Evolutionary conservation across 92 coral and sea anemone species (phyloP).

Genomic region (Virgularia gustaviana): DNA sequence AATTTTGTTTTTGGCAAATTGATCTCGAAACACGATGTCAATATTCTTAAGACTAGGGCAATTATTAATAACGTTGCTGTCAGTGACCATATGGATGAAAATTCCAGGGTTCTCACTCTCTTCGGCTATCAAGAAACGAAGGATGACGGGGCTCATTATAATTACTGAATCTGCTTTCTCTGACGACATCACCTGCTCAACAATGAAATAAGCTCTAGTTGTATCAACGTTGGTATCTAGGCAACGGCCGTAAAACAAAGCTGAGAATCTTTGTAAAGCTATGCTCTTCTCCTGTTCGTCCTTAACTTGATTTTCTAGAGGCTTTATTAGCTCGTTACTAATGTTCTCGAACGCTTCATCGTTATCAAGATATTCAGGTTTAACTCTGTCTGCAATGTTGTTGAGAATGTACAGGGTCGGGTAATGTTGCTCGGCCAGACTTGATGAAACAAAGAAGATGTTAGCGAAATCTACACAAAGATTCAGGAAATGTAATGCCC

Average conservation of each 20-base stretch:
- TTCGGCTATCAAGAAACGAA: constrained; percentile 66
- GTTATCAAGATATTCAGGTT: constrained; percentile 66
- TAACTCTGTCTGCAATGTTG: constrained; percentile 50
- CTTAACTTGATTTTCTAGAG: constrained; percentile 41
- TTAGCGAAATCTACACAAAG: constrained; percentile 76
- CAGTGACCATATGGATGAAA: constrained; percentile 52
- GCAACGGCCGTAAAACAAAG: constrained; percentile 71
- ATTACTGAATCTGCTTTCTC: constrained; percentile 48
- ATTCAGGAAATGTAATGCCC: constrained; percentile 70
- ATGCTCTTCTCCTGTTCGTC: constrained; percentile 41
- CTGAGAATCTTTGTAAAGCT: constrained; percentile 57
- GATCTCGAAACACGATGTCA: constrained; percentile 48
- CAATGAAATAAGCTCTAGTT: constrained; percentile 54
- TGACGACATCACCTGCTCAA: constrained; percentile 55
- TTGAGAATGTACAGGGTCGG: constrained; percentile 53
- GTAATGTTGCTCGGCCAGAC: constrained; percentile 37
- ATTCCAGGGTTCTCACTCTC: constrained; percentile 58
- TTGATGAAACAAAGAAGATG: constrained; percentile 52
- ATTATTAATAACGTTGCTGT: constrained; percentile 1
- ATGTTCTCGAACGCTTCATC: constrained; percentile 37
- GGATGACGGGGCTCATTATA: constrained; percentile 69
- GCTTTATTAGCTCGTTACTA: constrained; percentile 33
- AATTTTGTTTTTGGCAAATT: constrained; percentile 56
- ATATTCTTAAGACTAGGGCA: constrained; percentile 9
- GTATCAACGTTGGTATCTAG: constrained; percentile 81